Evolutionary conservation across 2,888 invertebrate species (phyloP).

Genomic region (Ptilodon capucinus): DNA sequence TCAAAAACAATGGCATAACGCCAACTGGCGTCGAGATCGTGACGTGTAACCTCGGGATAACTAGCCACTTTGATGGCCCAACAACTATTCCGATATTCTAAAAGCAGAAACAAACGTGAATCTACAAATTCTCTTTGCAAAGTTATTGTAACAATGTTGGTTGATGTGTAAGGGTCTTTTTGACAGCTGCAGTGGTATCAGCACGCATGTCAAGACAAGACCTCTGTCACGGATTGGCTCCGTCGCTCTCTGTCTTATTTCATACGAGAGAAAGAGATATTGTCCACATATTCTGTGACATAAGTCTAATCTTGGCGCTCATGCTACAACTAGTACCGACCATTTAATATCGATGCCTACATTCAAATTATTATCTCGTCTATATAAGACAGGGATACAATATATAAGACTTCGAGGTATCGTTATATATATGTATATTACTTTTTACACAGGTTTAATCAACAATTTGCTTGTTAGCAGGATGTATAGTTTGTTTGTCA

Average conservation of each 20-base stretch:
- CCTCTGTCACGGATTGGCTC: neutral
- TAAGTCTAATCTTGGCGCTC: no score
- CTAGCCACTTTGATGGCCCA: conserved; percentile 12
- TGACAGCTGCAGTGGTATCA: neutral
- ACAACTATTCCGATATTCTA: conserved; percentile 1
- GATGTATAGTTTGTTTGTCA: no score
- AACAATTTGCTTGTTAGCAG: no score
- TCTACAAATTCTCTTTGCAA: neutral
- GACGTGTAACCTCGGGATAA: conserved; percentile 2
- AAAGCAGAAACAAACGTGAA: neutral
- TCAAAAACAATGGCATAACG: conserved; percentile 29
- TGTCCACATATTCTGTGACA: no score
- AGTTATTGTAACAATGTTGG: neutral
- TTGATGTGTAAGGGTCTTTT: neutral
- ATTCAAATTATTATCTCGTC: no score
- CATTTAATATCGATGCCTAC: no score
- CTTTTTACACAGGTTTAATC: no score
- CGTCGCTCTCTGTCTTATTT: neutral
- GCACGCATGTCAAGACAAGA: neutral
- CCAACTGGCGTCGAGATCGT: neutral
- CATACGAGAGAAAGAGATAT: no score
- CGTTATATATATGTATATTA: no score
- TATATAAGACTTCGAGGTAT: no score
- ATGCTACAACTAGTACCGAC: no score
- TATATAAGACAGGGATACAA: no score